Evolutionary conservation across 1,140 invertebrate genomes (phyloP).

Genomic region (Drosophila takahashii): DNA sequence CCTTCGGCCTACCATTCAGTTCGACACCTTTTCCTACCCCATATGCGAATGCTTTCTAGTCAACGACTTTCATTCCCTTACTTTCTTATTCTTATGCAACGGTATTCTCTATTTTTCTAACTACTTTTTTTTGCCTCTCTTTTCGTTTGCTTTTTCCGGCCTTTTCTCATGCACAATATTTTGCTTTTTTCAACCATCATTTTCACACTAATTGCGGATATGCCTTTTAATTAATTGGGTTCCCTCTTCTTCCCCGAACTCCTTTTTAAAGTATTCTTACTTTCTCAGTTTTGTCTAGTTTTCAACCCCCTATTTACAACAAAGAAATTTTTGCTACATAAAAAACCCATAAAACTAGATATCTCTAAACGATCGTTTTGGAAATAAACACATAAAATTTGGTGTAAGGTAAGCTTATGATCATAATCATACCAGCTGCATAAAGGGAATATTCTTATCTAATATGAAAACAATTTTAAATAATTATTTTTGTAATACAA

Average conservation of each 20-base stretch:
- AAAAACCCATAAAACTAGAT: background rate
- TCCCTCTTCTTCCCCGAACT: slow-evolving; percentile 25
- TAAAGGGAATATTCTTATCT: background rate
- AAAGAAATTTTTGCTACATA: slow-evolving; percentile 2
- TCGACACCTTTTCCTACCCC: slow-evolving; percentile 70
- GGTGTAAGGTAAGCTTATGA: background rate
- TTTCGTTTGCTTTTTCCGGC: slow-evolving; percentile 33
- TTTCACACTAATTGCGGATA: slow-evolving; percentile 78
- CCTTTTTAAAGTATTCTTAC: slow-evolving; percentile 21
- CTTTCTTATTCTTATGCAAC: slow-evolving; percentile 41
- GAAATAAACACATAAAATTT: background rate
- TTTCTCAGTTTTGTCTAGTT: slow-evolving; percentile 15
- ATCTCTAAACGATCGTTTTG: background rate
- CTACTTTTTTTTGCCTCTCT: slow-evolving; percentile 23
- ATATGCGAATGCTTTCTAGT: slow-evolving; percentile 61
- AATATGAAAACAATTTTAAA: too few species aligned
- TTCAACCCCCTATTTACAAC: slow-evolving; percentile 34
- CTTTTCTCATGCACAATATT: slow-evolving; percentile 57
- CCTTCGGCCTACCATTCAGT: slow-evolving; percentile 52
- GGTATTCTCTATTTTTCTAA: slow-evolving; percentile 20
- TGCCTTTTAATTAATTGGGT: slow-evolving; percentile 73
- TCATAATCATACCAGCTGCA: background rate
- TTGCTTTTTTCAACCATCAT: slow-evolving; percentile 55
- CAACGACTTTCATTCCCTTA: slow-evolving; percentile 63
- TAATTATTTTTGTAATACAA: background rate